Evolutionary conservation across 2,113 vertebrate species (phyloP), one percentile per base, ranked within the genome.

Genomic region (Charadrius vociferus): DNA sequence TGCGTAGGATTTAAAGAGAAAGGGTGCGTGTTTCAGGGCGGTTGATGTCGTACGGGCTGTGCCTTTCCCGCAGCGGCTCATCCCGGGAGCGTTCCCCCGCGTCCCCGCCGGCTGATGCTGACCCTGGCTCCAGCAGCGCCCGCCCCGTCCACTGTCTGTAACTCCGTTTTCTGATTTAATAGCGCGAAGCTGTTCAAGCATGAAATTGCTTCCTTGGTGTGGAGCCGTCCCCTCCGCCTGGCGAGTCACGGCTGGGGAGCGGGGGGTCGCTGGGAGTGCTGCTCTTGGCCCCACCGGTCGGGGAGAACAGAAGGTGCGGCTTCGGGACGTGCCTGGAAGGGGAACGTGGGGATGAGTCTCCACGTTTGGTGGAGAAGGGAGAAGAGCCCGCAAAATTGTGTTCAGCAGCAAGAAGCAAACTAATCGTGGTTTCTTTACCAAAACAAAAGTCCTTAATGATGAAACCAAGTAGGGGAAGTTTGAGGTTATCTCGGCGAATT

Each of bases 191-290:
- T 96, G 93, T 86, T 96, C 92, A 94, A 75, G 97, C 97, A 86
- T 98, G 97, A 97, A 97, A 96, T 96, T 96, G 81, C 90, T 97
- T 97, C 87, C 80, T 95, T 95, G 77, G 65, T 90, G 95, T 93
- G 93, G 91, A 95, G 94, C 83, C 63, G 53, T 95, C 58, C 94
- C 95, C 75, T 78, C 88, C 93, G 91, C 97, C 86, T 93, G 93
- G 94, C 81, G 70, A 75, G 91, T 90, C 94, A 84, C 41, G 90
- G 73, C 94, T 90, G 87, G 55, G 92, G 87, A 81, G 56, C 41
- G 89, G 91, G 93, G 73, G 78, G 91, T 77, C 79, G 7, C 80
- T 90, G 65, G 63, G 88, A 81, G 73, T 58, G 94, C 90, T 92
- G 86, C 77, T 89, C 83, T 92, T 97, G 95, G 94, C 81, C 66